Evolutionary conservation across 2,888 invertebrate genomes (phyloP), one percentile per base, ranked within the genome.

Genomic region (Altica lythri): DNA sequence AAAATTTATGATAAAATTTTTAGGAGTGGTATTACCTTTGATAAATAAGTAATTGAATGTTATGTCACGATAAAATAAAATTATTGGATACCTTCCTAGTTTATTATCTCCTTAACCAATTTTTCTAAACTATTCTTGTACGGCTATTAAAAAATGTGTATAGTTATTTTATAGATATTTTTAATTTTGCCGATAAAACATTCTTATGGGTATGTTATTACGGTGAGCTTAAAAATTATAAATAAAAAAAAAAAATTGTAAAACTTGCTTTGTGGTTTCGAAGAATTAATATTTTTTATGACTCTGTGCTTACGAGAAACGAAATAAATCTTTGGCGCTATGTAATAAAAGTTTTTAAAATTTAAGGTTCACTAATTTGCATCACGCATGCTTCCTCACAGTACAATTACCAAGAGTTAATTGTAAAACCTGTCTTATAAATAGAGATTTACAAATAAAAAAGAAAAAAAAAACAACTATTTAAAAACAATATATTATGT

Each of bases 361-460:
- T 48, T 57, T 52, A 40, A 46, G 40, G 45, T 43, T 46, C 44
- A 37, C 49, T 72, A 72, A 74, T 74, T 73, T 74, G 72, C 73
- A 74, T 74, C 65, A 72, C 72, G 69, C 70, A 74, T 73, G 71
- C 71, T 59, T 63, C 66, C 70, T 71, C 73, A 74, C 72, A 73
- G 68, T 71, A 69, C 70, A 70, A 71, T 72, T 70, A 71, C 62
- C 55, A 52, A 59, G 52, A 55, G 63, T 60, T 68, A 68, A 68
- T 68, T 67, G 62, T 64, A 27, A 56, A 56, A 54, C 52, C 37
- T 51, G 48, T 55, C 60, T 57, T 42, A 56, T 60, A 50, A 38
- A 40, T 16, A 14, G 18, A 14, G 30, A 42, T 53, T 42, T n/a
- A 47, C n/a, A 53, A 47, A 34, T 45, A 35, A 45, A 45, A 34